Percentiles rank a stretch among this genome's conserved stretches.
These are phyloP conservation scores for Candoia aspera DNA, from an alignment of 2,113 vertebrate genomes.

Conservation along the genomic window DNA sequence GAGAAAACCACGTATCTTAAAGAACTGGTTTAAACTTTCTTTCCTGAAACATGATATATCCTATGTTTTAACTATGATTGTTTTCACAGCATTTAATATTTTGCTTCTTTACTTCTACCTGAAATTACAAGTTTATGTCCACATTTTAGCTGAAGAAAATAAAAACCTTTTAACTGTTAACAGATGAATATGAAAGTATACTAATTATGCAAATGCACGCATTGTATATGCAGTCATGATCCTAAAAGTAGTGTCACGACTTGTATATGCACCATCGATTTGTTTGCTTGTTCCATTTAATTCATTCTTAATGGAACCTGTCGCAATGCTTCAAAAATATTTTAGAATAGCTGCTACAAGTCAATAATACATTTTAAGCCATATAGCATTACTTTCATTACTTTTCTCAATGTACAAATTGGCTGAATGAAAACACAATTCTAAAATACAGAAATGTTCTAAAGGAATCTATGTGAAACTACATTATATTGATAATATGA, in stretches of 20 bases:
- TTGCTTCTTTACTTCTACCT: conserved; percentile 63
- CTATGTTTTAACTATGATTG: conserved; percentile 74
- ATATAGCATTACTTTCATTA: neutral
- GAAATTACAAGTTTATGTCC: conserved; percentile 69
- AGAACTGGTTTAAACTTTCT: conserved; percentile 9
- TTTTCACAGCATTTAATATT: conserved; percentile 72
- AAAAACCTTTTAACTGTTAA: conserved; percentile 72
- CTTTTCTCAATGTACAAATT: neutral
- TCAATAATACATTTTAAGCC: conserved; percentile 3
- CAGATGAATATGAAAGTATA: conserved; percentile 73
- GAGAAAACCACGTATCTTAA: conserved; percentile 21
- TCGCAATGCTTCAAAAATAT: conserved; percentile 59
- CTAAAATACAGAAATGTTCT: neutral
- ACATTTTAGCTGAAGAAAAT: conserved; percentile 59
- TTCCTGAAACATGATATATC: conserved; percentile 8
- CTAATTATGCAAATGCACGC: conserved; percentile 70
- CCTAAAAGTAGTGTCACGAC: conserved; percentile 58
- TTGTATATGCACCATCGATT: conserved; percentile 65
- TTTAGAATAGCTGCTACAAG: conserved; percentile 71
- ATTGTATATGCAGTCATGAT: conserved; percentile 65
- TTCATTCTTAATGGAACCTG: conserved; percentile 70
- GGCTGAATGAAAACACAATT: conserved; percentile 20
- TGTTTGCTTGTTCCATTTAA: conserved; percentile 69
- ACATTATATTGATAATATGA: neutral
- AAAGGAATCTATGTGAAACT: neutral